Conservation (phyloP, 2,113 vertebrate genomes). For the Oreochromis tanganicae region DNA sequence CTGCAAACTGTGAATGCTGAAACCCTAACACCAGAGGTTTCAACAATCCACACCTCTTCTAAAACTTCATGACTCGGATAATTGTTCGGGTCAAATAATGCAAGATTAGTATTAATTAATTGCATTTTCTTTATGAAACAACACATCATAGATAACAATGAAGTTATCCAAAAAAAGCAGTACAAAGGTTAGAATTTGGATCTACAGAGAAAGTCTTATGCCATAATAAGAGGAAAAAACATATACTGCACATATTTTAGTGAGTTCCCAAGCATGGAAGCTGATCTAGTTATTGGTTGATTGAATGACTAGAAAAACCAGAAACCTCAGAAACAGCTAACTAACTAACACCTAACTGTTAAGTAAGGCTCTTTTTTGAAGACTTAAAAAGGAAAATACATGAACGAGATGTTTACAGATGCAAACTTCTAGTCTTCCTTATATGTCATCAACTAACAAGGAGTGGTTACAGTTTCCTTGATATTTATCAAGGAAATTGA, state of each 20-base stretch:
- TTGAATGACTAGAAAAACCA: background rate
- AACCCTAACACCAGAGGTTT: background rate
- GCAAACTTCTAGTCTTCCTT: background rate
- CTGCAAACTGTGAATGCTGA: background rate
- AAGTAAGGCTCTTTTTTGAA: background rate
- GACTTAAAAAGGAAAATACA: background rate
- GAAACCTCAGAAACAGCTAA: background rate
- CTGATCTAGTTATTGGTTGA: background rate
- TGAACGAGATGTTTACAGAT: background rate
- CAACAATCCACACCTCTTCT: background rate
- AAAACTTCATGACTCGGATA: background rate
- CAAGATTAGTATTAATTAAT: background rate
- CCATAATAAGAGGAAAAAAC: background rate
- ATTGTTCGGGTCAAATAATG: background rate
- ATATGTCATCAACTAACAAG: background rate
- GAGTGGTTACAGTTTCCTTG: background rate
- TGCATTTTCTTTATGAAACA: background rate
- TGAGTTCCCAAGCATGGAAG: background rate
- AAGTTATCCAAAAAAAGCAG: background rate
- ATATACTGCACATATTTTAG: background rate
- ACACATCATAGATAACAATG: background rate
- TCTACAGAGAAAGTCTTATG: background rate
- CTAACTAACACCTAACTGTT: background rate
- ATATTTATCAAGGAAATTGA: background rate
- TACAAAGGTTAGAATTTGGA: background rate